Base-by-base conservation (phyloP, 1,140 invertebrate species). In the Asobara japonica region DNA sequence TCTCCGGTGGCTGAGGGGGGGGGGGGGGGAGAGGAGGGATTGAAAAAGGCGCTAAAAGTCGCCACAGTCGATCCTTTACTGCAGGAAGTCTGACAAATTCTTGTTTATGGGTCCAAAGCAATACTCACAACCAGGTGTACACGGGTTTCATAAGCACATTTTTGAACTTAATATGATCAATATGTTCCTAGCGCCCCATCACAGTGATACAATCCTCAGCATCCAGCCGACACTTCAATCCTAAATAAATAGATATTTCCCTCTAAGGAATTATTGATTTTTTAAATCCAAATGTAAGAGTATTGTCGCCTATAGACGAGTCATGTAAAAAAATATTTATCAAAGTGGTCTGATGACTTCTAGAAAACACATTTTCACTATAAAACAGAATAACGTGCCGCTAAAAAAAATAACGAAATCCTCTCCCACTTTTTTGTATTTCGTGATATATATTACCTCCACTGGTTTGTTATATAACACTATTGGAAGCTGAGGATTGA, bases 61-160 rank as follows among this genome's bases (percentile, higher is more conserved):
- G 48, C 48, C 66, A 69, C 25, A 45, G 45, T 45, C 45, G 18
- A n/a, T 25, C 51, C 48, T 51, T 60, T 41, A 20, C n/a, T 25
- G 64, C 64, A 72, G 76, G 68, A 74, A 62, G 77, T 80, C 78
- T 84, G 85, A 86, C 85, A 86, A 86, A 86, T 86, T 86, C 78
- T 78, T 73, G 67, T 83, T 86, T 84, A 86, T 80, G 79, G 69
- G 62, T 33, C 20, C 30, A 10, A 20, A 36, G 30, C 29, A 6
- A 64, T 33, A 65, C 65, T 29, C 68, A 38, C 33, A 64, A 75
- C 80, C 80, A 82, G 80, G 76, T 82, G 80, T 74, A 7, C 16
- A 61, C 16, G 2, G 30, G 29, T 20, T 51, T 69, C 51, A 31
- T 22, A 25, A 48, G n/a, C 2, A 48, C 65, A 45, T 6, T 20